Evolutionary conservation across 2,113 vertebrate genomes (phyloP).

Genomic region (Eonycteris spelaea): DNA sequence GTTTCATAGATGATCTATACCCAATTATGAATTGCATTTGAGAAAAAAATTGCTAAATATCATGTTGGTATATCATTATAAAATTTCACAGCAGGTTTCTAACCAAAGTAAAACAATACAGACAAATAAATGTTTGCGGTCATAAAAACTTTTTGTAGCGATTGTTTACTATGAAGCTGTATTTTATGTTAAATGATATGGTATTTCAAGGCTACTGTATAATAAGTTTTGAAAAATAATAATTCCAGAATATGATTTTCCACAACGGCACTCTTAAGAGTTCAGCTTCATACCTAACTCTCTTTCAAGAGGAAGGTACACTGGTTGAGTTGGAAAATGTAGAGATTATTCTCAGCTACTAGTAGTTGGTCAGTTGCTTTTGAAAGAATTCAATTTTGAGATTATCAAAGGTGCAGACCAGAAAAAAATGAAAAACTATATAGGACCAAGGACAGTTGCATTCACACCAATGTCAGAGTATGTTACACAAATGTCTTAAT

Average conservation of each 20-base stretch:
- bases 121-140: background rate
- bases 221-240: background rate
- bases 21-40: background rate
- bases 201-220: background rate
- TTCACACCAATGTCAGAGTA: slow-evolving; percentile 56
- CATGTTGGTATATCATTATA: background rate
- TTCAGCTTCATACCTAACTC: background rate
- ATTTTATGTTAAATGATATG: background rate
- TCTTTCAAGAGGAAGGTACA: background rate
- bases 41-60: background rate
- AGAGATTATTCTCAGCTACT: background rate
- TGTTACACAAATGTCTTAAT: slow-evolving; percentile 65
- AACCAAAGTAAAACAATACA: background rate
- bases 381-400: slow-evolving; percentile 21
- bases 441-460: background rate
- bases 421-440: background rate
- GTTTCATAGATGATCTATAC: background rate
- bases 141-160: background rate
- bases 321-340: background rate
- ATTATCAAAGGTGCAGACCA: background rate
- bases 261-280: background rate
- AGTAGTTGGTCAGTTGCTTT: background rate
- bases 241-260: background rate
- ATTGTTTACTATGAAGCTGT: background rate
- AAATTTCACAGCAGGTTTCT: background rate